Evolutionary conservation across 2,888 invertebrate species (phyloP).

Genomic region (Cordilura impudica): DNA sequence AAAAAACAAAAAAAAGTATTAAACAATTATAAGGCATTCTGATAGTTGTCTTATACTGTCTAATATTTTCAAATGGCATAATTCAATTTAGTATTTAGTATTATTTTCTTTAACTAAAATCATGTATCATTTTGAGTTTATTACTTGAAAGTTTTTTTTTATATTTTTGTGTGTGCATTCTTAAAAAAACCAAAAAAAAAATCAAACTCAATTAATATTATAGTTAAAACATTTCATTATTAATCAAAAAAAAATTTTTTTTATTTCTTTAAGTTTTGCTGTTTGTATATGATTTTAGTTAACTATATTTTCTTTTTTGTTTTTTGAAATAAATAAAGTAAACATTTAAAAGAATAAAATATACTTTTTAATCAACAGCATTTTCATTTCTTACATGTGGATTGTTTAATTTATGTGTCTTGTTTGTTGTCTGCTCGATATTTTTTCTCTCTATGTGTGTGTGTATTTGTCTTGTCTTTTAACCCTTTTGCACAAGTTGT

Average conservation of each 20-base stretch:
- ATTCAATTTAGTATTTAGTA: not conserved
- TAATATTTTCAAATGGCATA: not conserved
- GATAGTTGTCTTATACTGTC: not conserved
- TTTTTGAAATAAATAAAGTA: slow-evolving; percentile 45
- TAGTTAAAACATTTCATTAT: slow-evolving; percentile 31
- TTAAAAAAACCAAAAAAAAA: slow-evolving; percentile 13
- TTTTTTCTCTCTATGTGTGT: slow-evolving; percentile 12
- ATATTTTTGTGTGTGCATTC: slow-evolving; percentile 62
- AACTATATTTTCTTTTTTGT: slow-evolving; percentile 37
- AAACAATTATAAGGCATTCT: slow-evolving; percentile 9
- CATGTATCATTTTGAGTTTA: slow-evolving; percentile 12
- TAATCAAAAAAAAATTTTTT: not conserved
- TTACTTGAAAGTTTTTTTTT: slow-evolving; percentile 36
- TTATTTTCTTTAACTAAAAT: slow-evolving; percentile 33
- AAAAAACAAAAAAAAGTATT: slow-evolving; percentile 1
- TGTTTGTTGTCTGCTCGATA: slow-evolving; percentile 38
- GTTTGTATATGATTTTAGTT: slow-evolving; percentile 52
- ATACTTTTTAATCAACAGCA: slow-evolving; percentile 57
- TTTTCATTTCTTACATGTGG: slow-evolving; percentile 48
- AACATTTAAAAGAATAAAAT: slow-evolving; percentile 45
- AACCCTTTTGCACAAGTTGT: too few relatives aligned
- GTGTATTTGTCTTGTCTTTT: not conserved
- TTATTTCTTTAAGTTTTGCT: slow-evolving; percentile 22
- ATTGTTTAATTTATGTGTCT: slow-evolving; percentile 7
- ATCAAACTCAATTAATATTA: slow-evolving; percentile 20